Base-by-base conservation (phyloP, 2,113 vertebrate genomes). In the Dermatemys mawii region DNA sequence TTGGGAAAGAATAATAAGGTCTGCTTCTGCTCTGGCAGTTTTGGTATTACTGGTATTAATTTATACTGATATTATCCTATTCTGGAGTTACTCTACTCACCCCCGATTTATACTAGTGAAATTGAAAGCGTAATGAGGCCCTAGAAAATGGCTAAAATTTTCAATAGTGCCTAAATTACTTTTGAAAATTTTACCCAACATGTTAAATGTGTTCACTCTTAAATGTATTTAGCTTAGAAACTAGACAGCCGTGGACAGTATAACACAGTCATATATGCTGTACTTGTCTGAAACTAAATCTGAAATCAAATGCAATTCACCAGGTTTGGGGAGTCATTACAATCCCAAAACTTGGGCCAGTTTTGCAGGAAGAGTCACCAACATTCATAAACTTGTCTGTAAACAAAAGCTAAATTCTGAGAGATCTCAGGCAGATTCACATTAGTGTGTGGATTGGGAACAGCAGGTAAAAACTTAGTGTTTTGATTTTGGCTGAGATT, bases 401-500 rank as follows among this genome's bases (percentile, higher is more conserved):
- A 90, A 83, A 84, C 86, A 51, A 88, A 87, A 83, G 70, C 90
- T 94, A 95, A 82, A 89, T 96, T 44, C 78, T 26, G n/a, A 94
- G 84, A 83, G 95, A 93, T 82, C 7, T 13, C 27, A 14, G 57
- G 51, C 70, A 73, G 22, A 55, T 51, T 85, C 83, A 87, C 27
- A 46, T 49, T 55, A 90, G 76, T 26, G 48, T 2, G 27, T 82
- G 86, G 88, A 63, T 35, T 54, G 32, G 50, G 35, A 70, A 75
- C 41, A 81, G 86, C 49, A 92, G 92, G 88, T 88, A 84, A 96
- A 95, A 4, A 5, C 2, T 19, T 27, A 55, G 50, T 50, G 35
- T 38, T 92, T 75, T 86, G 84, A 53, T 78, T 96, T 86, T 78
- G 55, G n/a, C 29, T 89, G 63, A 94, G 95, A 95, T 90, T 78